Evolutionary conservation across 53 echinoderm and acorn worm species (phyloP).

Genomic region (Actinopyga echinites): DNA sequence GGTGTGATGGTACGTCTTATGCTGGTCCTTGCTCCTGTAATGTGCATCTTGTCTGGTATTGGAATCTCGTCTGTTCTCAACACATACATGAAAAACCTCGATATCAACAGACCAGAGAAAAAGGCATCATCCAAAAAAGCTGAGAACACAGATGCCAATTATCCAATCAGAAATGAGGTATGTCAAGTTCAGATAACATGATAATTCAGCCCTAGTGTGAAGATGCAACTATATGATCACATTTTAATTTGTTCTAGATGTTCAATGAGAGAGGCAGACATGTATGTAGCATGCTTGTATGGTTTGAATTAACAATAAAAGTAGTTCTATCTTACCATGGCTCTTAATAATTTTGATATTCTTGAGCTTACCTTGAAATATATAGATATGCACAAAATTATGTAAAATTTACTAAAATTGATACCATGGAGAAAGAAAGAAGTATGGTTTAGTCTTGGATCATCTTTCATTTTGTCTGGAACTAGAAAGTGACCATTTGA

Average conservation of each 20-base stretch:
- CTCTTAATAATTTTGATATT: background rate
- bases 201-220: background rate
- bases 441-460: too few relatives aligned
- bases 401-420: too few relatives aligned
- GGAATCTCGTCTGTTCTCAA: slow-evolving; percentile 83
- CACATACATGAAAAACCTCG: slow-evolving; percentile 88
- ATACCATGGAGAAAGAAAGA: too few relatives aligned
- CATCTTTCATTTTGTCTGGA: too few relatives aligned
- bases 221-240: too few relatives aligned
- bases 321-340: background rate
- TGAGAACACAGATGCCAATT: slow-evolving; percentile 53
- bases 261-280: background rate
- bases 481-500: too few relatives aligned
- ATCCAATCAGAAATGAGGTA: slow-evolving; percentile 99
- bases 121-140: slow-evolving; percentile 79
- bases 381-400: too few relatives aligned
- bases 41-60: slow-evolving; percentile 99
- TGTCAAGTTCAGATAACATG: background rate
- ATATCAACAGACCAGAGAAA: slow-evolving; percentile 89
- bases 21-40: slow-evolving; percentile 97
- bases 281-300: background rate
- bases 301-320: background rate
- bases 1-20: slow-evolving; percentile 99
- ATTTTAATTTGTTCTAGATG: too few relatives aligned
- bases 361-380: background rate